Evolutionary conservation across 2,888 invertebrate genomes (phyloP), one percentile per base, ranked within the genome.

Genomic region (Operophtera brumata): DNA sequence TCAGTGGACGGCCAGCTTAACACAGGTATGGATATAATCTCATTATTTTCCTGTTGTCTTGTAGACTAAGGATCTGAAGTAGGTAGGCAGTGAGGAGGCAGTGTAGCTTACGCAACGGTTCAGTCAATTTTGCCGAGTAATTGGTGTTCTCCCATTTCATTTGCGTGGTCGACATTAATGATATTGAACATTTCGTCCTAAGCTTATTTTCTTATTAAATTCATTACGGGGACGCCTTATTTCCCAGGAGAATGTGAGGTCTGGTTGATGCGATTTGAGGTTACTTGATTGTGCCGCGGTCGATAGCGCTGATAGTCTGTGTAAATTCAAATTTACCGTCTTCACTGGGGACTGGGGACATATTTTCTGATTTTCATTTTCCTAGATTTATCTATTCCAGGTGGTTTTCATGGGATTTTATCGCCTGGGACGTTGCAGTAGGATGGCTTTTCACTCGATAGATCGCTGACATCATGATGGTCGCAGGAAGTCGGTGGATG

Each of bases 201-300:
- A 43, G 42, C 44, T 54, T 56, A 39, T 54, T 40, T 45, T 54
- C 55, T 62, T 56, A 56, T 60, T 56, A 54, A 55, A 57, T 60
- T 54, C 59, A 56, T 60, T 55, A 59, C 36, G 13, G 43, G 13
- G 39, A 30, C 26, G 35, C 30, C 35, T 54, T 59, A 59, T 59
- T 59, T 56, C 59, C 55, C 57, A 7, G 26, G 46, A 39, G 53
- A 41, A 32, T 8, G 39, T 12, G 44, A n/a, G 20, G 12, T 6
- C 34, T 25, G 30, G 32, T 11, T 13, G 30, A 45, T 9, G 14
- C 34, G 45, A 40, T 40, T 39, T 45, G 53, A 47, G 50, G 43
- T 54, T 46, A 35, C 34, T 40, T 12, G 34, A 46, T 51, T 48
- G 45, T 48, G 47, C 28, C 26, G 35, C 14, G 46, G 36, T 49